Conservation (phyloP, 2,797 vertebrate genomes). For the Brotula barbata region DNA sequence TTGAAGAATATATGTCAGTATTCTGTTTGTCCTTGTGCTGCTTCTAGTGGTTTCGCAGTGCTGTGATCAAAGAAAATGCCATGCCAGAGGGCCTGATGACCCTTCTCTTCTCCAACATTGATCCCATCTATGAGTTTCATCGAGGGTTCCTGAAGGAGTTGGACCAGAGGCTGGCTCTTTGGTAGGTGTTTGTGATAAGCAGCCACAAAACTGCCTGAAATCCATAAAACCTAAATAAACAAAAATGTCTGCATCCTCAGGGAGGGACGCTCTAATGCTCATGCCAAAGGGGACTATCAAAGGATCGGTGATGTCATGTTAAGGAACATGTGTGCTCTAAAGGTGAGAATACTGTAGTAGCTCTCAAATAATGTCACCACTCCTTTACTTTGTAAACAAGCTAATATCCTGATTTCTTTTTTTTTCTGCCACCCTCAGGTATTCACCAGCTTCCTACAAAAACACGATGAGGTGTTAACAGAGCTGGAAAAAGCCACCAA, state of each 20-base stretch:
- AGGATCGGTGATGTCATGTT: constrained; percentile 94
- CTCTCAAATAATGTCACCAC: background rate
- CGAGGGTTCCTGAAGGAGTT: constrained; percentile 91
- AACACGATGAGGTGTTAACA: constrained; percentile 87
- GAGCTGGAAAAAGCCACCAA: constrained; percentile 91
- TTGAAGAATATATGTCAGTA: background rate
- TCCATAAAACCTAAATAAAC: background rate
- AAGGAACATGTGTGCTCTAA: constrained; percentile 87
- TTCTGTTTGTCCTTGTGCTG: constrained; percentile 3
- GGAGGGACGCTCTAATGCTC: constrained; percentile 87
- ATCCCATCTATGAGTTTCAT: constrained; percentile 95
- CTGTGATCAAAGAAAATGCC: constrained; percentile 89
- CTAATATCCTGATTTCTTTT: rapidly evolving
- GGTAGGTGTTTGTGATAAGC: constrained; percentile 74
- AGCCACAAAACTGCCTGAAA: too few relatives aligned
- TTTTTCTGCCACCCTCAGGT: constrained; percentile 70
- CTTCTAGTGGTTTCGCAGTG: constrained; percentile 93
- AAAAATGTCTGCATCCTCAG: constrained; percentile 69
- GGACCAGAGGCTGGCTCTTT: constrained; percentile 91
- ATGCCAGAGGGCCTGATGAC: constrained; percentile 90
- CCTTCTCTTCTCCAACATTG: constrained; percentile 93
- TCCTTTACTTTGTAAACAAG: background rate
- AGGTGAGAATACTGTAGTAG: constrained; percentile 74
- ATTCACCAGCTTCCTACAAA: constrained; percentile 87
- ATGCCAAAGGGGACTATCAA: constrained; percentile 83